Evolutionary conservation across 1,140 invertebrate species (phyloP), one percentile per base, ranked within the genome.

Genomic region (Zaprionus davidi): DNA sequence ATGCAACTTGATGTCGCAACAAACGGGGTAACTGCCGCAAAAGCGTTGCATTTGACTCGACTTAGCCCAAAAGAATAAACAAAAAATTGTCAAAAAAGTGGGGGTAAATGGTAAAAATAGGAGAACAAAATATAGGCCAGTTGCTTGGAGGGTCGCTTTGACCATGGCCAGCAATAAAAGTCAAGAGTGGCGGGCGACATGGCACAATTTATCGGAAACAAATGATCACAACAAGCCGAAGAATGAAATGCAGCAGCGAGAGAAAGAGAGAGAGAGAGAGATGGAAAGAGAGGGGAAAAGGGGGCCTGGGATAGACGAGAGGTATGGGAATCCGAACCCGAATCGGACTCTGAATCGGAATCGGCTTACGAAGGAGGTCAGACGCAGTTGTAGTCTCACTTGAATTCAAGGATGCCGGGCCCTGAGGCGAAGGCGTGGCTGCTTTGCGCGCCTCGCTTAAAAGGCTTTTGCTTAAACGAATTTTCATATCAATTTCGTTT

Each of bases 191-290:
- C 85, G 79, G 70, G 81, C 85, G 81, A 84, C 81, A 71, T 85
- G 85, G 72, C 74, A 76, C 78, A 90, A 90, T 88, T 88, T 88
- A 88, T 88, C 84, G 90, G 69, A 88, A 67, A 66, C 85, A 90
- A 88, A 90, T 90, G 85, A 88, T 88, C 84, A 81, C 88, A 76
- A 81, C 85, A 76, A 86, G 77, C 56, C 51, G 55, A 59, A 44
- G 49, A 71, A 53, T 46, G 51, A 46, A 53, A 59, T 13, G 15
- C 9, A 9, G 28, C 28, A 28, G 28, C 28, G 6, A 28, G 28
- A 28, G 28, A 28, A 7, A 28, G 22, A 22, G 2, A 22, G 34
- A 41, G 20, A 22, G 28, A 34, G 28, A 41, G 51, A 55, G 11
- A 5, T 31, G 31, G 67, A 15, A 28, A 38, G 76, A 44, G 49